phyloP scores from a whole-genome alignment of 1,140 invertebrate species.

The Lepidostoma basale region DNA sequence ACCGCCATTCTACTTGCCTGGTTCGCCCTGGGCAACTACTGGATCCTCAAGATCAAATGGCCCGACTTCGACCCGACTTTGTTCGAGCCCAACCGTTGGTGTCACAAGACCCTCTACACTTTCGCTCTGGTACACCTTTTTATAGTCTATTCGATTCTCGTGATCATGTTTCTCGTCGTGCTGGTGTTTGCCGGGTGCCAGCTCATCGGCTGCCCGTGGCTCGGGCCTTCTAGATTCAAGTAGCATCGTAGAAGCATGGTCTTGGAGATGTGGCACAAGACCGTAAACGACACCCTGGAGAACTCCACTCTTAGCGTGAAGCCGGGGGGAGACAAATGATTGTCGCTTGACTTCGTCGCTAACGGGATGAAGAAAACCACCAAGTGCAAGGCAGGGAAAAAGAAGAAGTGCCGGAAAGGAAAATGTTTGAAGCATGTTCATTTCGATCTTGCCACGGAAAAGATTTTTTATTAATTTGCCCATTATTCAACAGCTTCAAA shows the following conservation, averaged over 20 bases:
- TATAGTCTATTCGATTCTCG: slow-evolving; percentile 69
- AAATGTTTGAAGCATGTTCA: slow-evolving; percentile 44
- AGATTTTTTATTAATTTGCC: slow-evolving; percentile 42
- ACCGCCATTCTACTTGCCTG: slow-evolving; percentile 74
- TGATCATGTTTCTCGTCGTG: slow-evolving; percentile 63
- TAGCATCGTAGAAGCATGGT: slow-evolving; percentile 65
- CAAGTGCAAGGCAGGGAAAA: slow-evolving; percentile 31
- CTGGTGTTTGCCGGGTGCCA: slow-evolving; percentile 68
- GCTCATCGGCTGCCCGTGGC: slow-evolving; percentile 71
- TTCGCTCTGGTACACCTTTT: slow-evolving; percentile 77
- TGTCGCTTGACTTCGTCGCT: slow-evolving; percentile 40
- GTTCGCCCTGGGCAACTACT: slow-evolving; percentile 80
- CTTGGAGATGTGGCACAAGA: slow-evolving; percentile 61
- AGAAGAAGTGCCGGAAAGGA: slow-evolving; percentile 12
- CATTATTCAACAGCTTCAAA: slow-evolving; percentile 10
- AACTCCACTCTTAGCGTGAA: slow-evolving; percentile 47
- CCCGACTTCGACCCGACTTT: slow-evolving; percentile 71
- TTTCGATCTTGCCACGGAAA: slow-evolving; percentile 42
- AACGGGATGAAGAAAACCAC: slow-evolving; percentile 24
- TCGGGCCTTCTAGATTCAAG: slow-evolving; percentile 66
- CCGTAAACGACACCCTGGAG: slow-evolving; percentile 61
- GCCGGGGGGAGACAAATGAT: slow-evolving; percentile 50
- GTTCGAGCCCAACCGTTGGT: slow-evolving; percentile 77
- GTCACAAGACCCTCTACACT: slow-evolving; percentile 76
- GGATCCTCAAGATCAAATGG: slow-evolving; percentile 79